Evolutionary conservation across 2,113 vertebrate genomes (phyloP), one percentile per base, ranked within the genome.

Genomic region (Gila orcuttii): DNA sequence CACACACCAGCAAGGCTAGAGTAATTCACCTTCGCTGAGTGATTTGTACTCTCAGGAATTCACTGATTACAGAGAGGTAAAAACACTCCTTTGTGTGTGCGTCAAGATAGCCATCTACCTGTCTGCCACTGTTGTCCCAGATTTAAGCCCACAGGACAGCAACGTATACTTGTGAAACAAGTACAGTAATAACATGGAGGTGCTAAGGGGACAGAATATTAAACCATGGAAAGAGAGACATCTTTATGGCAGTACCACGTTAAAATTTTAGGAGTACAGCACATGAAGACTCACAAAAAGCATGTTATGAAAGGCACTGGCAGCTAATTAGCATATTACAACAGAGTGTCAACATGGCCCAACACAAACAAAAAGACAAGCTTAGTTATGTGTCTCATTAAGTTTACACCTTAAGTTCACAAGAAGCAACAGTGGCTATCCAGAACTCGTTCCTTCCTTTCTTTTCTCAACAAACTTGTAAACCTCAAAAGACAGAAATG

Each of bases 1-100:
- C 39, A 86, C 55, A 86, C 59, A 64, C 11, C 28, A 21, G 80
- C 36, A 33, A 68, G 57, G 25, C 60, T 77, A 84, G 83, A 47
- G 55, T 87, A 88, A 93, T 91, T 88, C 85, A 33, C 8, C 52
- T 36, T 50, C 42, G 90, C 79, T 87, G 91, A 94, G 81, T 92
- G 92, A 93, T 90, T 87, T 78, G 74, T n/a, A 6, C 45, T 79
- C 90, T 88, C 39, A 91, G 91, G 93, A 93, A 94, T 93, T 86
- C 90, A 89, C 88, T 78, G 73, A 84, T 87, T 88, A 85, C 73
- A 79, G 28, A 25, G 71, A 57, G 69, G 83, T 83, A 77, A 89
- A 86, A 71, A n/a, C 47, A 59, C 50, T 68, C 62, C 25, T 87
- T 85, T 90, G 85, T 86, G 68, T 82, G 84, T 79, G 86, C 36